Base-by-base conservation (phyloP, 2,797 vertebrate species). In the Micropoecilia bifurca region DNA sequence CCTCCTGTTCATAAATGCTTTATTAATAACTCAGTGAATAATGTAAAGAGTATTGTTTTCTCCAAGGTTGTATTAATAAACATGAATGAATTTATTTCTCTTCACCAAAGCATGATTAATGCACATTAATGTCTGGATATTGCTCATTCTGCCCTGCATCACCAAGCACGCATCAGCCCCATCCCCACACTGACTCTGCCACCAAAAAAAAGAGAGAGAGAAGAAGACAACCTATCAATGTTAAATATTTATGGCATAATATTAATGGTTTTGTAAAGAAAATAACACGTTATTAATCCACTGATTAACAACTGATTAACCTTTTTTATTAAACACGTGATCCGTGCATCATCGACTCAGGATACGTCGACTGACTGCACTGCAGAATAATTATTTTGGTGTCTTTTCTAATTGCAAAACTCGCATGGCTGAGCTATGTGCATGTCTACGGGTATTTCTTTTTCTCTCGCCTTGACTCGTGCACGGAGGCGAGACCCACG, bases 261-360 rank as follows among this genome's bases (percentile, higher is more conserved):
- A 95, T 95, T 96, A 96, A 96, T 96, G 95, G 93, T 95, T 96
- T 96, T 95, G 93, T 95, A 95, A 96, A 96, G 95, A 96, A 96
- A 96, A 96, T 96, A 95, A 94, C 95, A 95, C 93, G 93, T 96
- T 96, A 96, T 96, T 96, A 96, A 96, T 96, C 95, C 95, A 95
- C 94, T 96, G 96, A 96, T 96, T 96, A 96, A 96, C 95, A 95
- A 96, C 95, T 96, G 95, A 96, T 96, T 96, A 96, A 96, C 95
- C 95, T 96, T 95, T 94, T 96, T 96, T 95, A 96, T 95, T 94
- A 95, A 96, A 94, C 94, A 95, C 91, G 94, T 95, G 95, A 96
- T 96, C 95, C 94, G 93, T 95, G 95, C 94, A 95, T 95, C 93
- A 92, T 93, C 91, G 93, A 96, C 93, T 95, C 93, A 91, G 95